A percentile compares a stretch with the other conserved stretches of the same genome.
Evolutionary conservation across 2,797 vertebrate species (phyloP).

Genomic region (Eremophila alpestris): DNA sequence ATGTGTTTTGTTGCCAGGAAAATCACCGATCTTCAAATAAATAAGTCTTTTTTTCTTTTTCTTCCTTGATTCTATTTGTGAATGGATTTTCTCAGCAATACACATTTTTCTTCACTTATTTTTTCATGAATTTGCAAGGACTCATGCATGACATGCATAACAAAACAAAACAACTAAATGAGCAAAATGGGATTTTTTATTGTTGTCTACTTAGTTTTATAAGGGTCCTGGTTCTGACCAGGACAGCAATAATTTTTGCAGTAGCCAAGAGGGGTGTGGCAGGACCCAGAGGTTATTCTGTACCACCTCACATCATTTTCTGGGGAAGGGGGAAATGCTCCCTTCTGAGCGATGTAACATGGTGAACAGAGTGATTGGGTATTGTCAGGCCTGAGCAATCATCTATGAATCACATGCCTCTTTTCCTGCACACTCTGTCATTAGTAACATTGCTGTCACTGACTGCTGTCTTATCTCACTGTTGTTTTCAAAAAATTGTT

Average conservation of each 20-base stretch:
- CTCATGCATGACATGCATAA: neutral
- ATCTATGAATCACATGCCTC: fast-evolving
- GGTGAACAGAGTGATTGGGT: fast-evolving
- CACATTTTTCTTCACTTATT: neutral
- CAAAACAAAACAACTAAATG: neutral
- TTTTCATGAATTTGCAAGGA: neutral
- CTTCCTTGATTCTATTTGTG: neutral
- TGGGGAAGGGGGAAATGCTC: neutral
- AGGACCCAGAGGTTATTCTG: neutral
- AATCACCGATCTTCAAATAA: neutral
- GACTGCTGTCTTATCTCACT: neutral
- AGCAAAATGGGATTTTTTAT: neutral
- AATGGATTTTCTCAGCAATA: neutral
- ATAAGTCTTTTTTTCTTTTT: neutral
- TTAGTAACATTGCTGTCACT: neutral
- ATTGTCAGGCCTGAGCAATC: fast-evolving
- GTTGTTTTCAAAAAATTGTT: neutral
- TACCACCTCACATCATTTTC: neutral
- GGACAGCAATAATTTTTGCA: neutral
- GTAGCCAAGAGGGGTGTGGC: too few species aligned
- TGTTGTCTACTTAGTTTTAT: neutral
- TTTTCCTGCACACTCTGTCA: neutral
- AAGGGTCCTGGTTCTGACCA: neutral
- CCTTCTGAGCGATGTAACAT: neutral
- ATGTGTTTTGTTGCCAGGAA: neutral